Conservation (phyloP, 2,113 vertebrate species). For the Tragulus kanchil region DNA sequence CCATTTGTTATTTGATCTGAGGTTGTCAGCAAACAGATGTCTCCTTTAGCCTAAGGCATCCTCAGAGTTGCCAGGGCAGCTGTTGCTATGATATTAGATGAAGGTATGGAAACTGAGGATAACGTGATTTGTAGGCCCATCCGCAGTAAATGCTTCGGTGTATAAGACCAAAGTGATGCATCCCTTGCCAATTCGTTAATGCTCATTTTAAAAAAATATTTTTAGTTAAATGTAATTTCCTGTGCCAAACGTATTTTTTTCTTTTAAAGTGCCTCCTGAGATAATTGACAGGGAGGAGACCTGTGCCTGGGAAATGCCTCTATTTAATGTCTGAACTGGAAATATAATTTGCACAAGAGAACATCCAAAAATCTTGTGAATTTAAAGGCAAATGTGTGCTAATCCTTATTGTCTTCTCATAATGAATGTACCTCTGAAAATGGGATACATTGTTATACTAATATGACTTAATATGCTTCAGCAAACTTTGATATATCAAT, state of each 20-base stretch:
- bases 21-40: conserved; percentile 88
- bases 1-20: conserved; percentile 87
- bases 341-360: neutral
- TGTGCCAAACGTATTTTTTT: conserved; percentile 41
- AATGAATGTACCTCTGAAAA: neutral
- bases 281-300: conserved; percentile 51
- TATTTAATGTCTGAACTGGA: conserved; percentile 7
- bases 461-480: neutral
- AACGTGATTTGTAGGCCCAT: conserved; percentile 82
- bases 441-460: neutral
- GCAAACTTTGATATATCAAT: neutral
- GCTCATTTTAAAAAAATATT: conserved; percentile 27
- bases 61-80: conserved; percentile 80
- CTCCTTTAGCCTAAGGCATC: conserved; percentile 78
- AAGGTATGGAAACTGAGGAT: conserved; percentile 82
- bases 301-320: conserved; percentile 22
- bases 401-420: neutral
- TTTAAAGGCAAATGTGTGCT: conserved; percentile 24
- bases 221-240: conserved; percentile 69
- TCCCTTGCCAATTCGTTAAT: conserved; percentile 75
- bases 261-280: conserved; percentile 12
- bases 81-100: conserved; percentile 83
- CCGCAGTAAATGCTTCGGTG: conserved; percentile 43
- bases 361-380: neutral
- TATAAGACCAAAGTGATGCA: conserved; percentile 23